phyloP scores from a whole-genome alignment of 2,113 vertebrate genomes.

The Theristicus caerulescens region DNA sequence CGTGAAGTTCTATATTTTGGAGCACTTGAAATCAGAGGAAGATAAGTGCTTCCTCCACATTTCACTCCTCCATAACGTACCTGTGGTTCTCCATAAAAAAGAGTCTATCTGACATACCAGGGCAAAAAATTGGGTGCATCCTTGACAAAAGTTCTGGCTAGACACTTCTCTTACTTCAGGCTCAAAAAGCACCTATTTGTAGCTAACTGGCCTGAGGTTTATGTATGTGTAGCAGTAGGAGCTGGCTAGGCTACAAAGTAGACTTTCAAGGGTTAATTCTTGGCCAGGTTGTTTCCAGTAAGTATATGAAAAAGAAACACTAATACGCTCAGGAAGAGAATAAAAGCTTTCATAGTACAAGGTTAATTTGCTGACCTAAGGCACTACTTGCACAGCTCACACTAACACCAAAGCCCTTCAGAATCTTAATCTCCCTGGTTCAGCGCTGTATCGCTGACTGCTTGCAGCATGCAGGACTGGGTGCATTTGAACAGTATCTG shows the following conservation, averaged over 20 bases:
- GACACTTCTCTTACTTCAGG: background rate
- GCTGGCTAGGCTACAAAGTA: background rate
- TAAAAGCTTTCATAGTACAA: background rate
- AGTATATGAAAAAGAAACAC: background rate
- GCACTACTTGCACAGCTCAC: background rate
- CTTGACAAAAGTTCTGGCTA: background rate
- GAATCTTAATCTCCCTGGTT: background rate
- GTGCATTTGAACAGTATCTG: background rate
- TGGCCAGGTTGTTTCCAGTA: background rate
- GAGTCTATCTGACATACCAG: background rate
- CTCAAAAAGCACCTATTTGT: background rate
- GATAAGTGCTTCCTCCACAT: background rate
- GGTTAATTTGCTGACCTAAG: conserved; percentile 10
- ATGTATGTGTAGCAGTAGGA: background rate
- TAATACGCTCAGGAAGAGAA: background rate
- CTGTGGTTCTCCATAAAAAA: background rate
- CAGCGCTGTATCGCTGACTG: background rate
- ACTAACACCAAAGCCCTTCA: background rate
- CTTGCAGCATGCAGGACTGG: background rate
- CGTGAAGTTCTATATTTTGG: background rate
- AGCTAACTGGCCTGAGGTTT: background rate
- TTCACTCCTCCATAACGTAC: accelerated
- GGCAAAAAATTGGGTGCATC: background rate
- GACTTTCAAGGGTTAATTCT: background rate
- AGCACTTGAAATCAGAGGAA: background rate